Conservation (phyloP, 2,888 invertebrate species). For the Leistus spinibarbis region DNA sequence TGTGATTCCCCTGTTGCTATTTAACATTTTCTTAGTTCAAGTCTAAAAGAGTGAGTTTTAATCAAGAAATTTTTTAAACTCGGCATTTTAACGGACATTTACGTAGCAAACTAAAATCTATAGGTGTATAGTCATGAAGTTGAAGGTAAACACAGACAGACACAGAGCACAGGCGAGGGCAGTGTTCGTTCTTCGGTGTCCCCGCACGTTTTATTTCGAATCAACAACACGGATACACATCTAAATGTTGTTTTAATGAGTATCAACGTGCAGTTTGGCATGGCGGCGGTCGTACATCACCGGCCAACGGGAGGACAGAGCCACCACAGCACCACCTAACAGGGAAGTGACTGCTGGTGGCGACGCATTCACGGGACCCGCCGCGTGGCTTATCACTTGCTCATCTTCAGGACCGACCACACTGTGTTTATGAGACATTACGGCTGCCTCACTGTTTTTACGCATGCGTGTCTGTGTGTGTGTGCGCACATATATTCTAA, state of each 20-base stretch:
- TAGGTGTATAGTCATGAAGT: not conserved
- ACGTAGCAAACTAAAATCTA: too few relatives aligned
- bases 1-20: too few relatives aligned
- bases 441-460: not conserved
- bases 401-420: conserved; percentile 6
- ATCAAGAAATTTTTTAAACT: too few relatives aligned
- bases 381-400: conserved; percentile 10
- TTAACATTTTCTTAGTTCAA: too few relatives aligned
- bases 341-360: not conserved
- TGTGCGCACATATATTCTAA: not conserved
- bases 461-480: not conserved
- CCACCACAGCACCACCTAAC: not conserved
- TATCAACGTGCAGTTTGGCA: conserved; percentile 13
- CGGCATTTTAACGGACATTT: too few relatives aligned
- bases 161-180: not conserved
- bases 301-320: not conserved
- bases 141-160: not conserved
- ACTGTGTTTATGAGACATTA: conserved; percentile 14
- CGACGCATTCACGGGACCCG: not conserved
- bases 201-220: conserved; percentile 7
- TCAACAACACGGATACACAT: conserved; percentile 14
- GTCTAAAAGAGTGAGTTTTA: too few relatives aligned
- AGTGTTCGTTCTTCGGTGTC: not conserved
- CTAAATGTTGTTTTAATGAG: conserved; percentile 20
- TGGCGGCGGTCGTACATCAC: not conserved